phyloP scores from a whole-genome alignment of 2,797 vertebrate species.

The Hybognathus amarus region DNA sequence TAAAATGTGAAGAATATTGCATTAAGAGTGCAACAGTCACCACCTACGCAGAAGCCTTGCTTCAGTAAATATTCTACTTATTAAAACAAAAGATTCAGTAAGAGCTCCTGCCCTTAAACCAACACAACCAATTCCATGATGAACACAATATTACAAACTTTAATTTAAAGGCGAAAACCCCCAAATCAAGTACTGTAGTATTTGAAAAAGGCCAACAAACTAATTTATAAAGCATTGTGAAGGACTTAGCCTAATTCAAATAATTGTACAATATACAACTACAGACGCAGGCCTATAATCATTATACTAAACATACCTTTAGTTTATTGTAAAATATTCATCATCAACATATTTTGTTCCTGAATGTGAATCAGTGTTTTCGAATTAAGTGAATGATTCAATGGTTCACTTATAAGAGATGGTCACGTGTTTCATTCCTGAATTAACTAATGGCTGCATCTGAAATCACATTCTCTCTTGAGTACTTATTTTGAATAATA shows the following conservation, averaged over 20 bases:
- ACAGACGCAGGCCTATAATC: neutral
- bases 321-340: neutral
- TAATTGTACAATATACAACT: neutral
- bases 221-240: neutral
- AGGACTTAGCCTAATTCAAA: neutral
- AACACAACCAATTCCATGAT: neutral
- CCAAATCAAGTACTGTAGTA: too few species aligned
- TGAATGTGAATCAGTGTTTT: neutral
- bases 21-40: neutral
- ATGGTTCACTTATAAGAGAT: neutral
- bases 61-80: neutral
- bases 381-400: neutral
- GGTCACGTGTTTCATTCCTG: neutral
- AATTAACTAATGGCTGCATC: neutral
- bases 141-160: neutral
- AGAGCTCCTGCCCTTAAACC: neutral
- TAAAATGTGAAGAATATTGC: slow-evolving; percentile 10
- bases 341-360: neutral
- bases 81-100: neutral
- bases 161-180: neutral
- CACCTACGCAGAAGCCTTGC: neutral
- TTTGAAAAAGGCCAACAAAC: neutral
- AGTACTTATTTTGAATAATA: too few species aligned
- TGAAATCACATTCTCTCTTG: too few species aligned
- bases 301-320: neutral